These are phyloP conservation scores for Tenthredo mesomela DNA, from an alignment of 2,888 invertebrate species.

Conservation along the genomic window DNA sequence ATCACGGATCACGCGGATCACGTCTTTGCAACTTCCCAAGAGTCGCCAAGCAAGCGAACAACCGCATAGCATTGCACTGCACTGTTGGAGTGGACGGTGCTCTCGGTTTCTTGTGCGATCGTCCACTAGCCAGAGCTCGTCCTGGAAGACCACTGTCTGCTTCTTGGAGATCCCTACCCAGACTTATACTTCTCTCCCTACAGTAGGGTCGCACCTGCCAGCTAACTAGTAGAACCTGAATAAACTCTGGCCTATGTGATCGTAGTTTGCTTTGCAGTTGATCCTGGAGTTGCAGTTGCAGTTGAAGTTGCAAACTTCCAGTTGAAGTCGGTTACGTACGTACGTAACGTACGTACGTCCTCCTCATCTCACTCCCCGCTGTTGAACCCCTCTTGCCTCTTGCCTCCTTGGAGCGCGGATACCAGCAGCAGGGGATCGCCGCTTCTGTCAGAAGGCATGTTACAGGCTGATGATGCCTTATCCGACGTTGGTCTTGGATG, in stretches of 20 bases:
- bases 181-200: slow-evolving; percentile 56
- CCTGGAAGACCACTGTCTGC: slow-evolving; percentile 52
- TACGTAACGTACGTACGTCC: too few species aligned
- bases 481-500: slow-evolving; percentile 51
- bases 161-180: slow-evolving; percentile 62
- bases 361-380: not conserved
- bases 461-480: slow-evolving; percentile 58
- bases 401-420: not conserved
- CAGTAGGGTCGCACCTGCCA: slow-evolving; percentile 72
- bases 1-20: slow-evolving; percentile 21
- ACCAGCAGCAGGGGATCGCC: slow-evolving; percentile 57
- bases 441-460: slow-evolving; percentile 57
- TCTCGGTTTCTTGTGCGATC: slow-evolving; percentile 65
- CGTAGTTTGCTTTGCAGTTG: slow-evolving; percentile 29
- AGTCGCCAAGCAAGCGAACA: slow-evolving; percentile 43
- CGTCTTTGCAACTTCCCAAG: slow-evolving; percentile 17
- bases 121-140: slow-evolving; percentile 35
- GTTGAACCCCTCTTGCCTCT: not conserved
- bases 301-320: not conserved
- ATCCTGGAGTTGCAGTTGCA: not conserved
- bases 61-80: slow-evolving; percentile 66
- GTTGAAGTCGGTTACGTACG: not conserved
- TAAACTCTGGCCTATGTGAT: slow-evolving; percentile 73
- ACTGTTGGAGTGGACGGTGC: slow-evolving; percentile 63
- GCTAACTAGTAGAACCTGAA: slow-evolving; percentile 77